Evolutionary conservation across 2,797 vertebrate genomes (phyloP), one percentile per base, ranked within the genome.

Genomic region (Pseudochirops cupreus): DNA sequence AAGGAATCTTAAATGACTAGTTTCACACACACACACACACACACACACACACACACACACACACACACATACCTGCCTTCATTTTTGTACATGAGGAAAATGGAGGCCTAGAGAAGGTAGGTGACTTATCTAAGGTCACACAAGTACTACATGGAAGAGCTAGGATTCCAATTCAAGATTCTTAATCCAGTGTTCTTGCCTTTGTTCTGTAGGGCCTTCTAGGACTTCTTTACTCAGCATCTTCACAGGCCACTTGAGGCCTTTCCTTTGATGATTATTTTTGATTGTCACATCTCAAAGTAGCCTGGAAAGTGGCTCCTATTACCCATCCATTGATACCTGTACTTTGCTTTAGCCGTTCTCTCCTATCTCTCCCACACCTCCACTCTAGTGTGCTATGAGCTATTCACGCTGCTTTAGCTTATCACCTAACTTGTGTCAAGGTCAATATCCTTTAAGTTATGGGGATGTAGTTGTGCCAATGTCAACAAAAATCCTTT

Each of bases 331-430:
- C n/a, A 39, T 21, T 74, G 67, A 74, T 39, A 3, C 18, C 14
- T 21, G 67, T 9, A 18, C 16, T 26, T 87, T 21, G 9, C 21
- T 87, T 87, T 87, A 46, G 39, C 13, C 9, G 12, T 50, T 87
- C 39, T 50, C 39, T 87, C 39, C 26, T 33, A 21, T 26, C 74
- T 87, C 3, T 46, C 28, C 0, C 31, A 9, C 7, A 56, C 57
- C 0, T 87, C 24, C 5, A 29, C 31, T 90, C 58, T n/a, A 0
- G 1, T 26, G 11, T n/a, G 0, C 6, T 4, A 18, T 4, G 10
- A 24, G 31, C 58, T 50, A 1, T n/a, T 29, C 5, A 9, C 2
- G 29, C 18, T 2, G 4, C 33, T 50, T 31, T 82, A 28, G 13
- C 31, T 54, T 14, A 18, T 55, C 6, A 5, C 57, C 0, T 1